Evolutionary conservation across 1,140 invertebrate genomes (phyloP).

Genomic region (Ceratosolen solmsi): DNA sequence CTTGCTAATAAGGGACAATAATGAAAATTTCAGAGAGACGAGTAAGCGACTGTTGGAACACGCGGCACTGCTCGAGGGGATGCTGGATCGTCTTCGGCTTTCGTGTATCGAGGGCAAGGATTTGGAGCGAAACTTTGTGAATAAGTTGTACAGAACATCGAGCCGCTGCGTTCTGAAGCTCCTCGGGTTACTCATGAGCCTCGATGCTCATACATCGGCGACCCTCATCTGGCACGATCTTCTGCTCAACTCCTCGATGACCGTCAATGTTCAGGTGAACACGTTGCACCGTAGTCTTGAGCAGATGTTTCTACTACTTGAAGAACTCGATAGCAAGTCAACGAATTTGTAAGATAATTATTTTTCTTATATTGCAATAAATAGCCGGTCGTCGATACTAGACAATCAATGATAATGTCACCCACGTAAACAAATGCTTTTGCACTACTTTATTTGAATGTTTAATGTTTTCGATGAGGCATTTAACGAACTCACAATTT

Average conservation of each 20-base stretch:
- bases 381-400: too few species aligned
- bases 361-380: too few species aligned
- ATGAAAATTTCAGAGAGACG: conserved; percentile 74
- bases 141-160: conserved; percentile 61
- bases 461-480: too few species aligned
- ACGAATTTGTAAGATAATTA: conserved; percentile 67
- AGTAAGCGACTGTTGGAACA: conserved; percentile 84
- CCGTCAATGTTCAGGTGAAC: conserved; percentile 55
- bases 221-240: conserved; percentile 70
- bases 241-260: conserved; percentile 62
- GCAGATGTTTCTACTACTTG: conserved; percentile 67
- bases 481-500: too few species aligned
- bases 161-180: conserved; percentile 61
- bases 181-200: conserved; percentile 60
- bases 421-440: too few species aligned
- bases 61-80: conserved; percentile 84
- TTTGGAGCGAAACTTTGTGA: conserved; percentile 55
- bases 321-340: conserved; percentile 68
- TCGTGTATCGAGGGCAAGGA: conserved; percentile 65
- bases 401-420: too few species aligned
- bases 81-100: conserved; percentile 82
- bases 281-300: conserved; percentile 62
- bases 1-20: too few species aligned
- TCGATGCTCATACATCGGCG: conserved; percentile 48
- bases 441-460: too few species aligned